A percentile compares a stretch with the other conserved stretches of the same genome.
Conservation (phyloP, 1,140 invertebrate species). For the Drosophila subobscura region DNA sequence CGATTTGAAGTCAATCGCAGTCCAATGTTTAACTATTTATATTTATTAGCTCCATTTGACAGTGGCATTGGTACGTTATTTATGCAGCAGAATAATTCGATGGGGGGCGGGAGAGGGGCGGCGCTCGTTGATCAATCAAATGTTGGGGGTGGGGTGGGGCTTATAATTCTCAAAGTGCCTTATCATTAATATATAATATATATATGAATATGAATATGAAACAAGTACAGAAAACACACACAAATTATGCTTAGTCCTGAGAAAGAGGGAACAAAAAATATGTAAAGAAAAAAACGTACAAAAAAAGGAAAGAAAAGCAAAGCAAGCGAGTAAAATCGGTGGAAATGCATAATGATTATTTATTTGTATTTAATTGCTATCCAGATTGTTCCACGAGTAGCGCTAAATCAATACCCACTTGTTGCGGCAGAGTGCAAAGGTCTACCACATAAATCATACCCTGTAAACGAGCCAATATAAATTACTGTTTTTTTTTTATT, state of each 20-base stretch:
- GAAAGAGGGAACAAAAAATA: constrained; percentile 16
- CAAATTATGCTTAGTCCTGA: constrained; percentile 43
- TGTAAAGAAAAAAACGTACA: constrained; percentile 16
- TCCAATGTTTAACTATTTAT: constrained; percentile 38
- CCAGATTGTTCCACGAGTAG: constrained; percentile 41
- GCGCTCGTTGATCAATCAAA: constrained; percentile 28
- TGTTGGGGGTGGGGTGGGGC: constrained; percentile 38
- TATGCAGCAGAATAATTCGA: constrained; percentile 19
- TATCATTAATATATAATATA: constrained; percentile 69
- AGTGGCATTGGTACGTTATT: constrained; percentile 12
- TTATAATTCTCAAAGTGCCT: constrained; percentile 78
- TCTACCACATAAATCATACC: constrained; percentile 19
- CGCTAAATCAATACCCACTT: constrained; percentile 13
- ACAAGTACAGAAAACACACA: constrained; percentile 18
- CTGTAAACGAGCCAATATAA: constrained; percentile 25
- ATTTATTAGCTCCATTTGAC: constrained; percentile 26
- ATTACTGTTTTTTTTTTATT: constrained; percentile 19
- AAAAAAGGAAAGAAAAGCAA: constrained; percentile 7
- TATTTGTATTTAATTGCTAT: constrained; percentile 69
- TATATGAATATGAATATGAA: constrained; percentile 30
- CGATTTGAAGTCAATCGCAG: constrained; percentile 27
- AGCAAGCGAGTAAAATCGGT: neutral
- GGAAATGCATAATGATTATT: constrained; percentile 64
- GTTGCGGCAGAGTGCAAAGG: constrained; percentile 45
- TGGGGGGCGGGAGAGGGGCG: constrained; percentile 7